phyloP scores from a whole-genome alignment of 2,797 vertebrate species.

The Streptopelia turtur region DNA sequence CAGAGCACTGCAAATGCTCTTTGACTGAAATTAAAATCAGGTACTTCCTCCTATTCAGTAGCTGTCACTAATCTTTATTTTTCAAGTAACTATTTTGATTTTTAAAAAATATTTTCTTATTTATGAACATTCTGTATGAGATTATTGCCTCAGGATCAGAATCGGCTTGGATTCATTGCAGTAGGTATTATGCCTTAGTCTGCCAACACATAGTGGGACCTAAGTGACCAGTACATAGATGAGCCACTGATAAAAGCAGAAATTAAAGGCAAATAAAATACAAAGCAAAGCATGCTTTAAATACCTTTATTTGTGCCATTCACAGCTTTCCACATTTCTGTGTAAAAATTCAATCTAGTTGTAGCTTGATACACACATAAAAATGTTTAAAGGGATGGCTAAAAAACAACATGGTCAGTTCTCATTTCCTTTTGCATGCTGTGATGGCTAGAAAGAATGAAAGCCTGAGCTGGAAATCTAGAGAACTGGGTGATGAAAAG shows the following conservation, averaged over 20 bases:
- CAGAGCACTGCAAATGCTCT: background rate
- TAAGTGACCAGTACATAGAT: background rate
- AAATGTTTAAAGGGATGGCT: background rate
- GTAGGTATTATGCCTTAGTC: accelerated
- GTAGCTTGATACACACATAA: background rate
- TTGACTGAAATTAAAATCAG: background rate
- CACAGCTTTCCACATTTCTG: background rate
- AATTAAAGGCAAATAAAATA: background rate
- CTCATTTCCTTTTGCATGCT: background rate
- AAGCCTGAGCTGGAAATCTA: background rate
- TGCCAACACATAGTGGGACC: background rate
- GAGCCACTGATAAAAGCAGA: background rate
- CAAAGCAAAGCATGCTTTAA: background rate
- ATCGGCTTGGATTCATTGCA: background rate
- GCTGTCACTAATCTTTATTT: background rate
- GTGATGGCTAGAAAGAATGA: background rate
- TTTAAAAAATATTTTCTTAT: background rate
- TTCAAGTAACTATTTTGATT: background rate
- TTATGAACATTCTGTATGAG: background rate
- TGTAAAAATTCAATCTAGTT: background rate
- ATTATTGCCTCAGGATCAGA: background rate
- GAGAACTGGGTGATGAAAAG: background rate
- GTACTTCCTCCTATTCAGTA: background rate
- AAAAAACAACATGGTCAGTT: background rate
- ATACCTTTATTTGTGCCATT: background rate